Evolutionary conservation across 2,113 vertebrate genomes (phyloP), one percentile per base, ranked within the genome.

Genomic region (Vidua chalybeata): DNA sequence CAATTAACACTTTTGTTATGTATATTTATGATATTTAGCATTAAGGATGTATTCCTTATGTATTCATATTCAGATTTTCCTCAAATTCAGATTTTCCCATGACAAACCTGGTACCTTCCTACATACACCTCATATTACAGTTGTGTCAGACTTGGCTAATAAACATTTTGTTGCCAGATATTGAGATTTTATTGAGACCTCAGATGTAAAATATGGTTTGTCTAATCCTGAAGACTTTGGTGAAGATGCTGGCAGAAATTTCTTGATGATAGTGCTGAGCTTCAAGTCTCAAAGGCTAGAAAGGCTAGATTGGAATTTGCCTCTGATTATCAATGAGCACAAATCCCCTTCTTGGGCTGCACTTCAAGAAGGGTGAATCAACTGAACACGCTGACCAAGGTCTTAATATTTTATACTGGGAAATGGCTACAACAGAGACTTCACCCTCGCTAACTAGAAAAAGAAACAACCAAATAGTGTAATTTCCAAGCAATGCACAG

Each of bases 51-150:
- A 26, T 56, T 39, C 26, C 17, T 55, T 41, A 33, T 4, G 11
- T 2, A 26, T 11, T 21, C 3, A 4, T 9, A 39, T 35, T 79
- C 39, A 31, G n/a, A 64, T 68, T 62, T 74, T 31, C 11, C 63
- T 61, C 22, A 6, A 71, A 63, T 66, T 75, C 7, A 41, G 14
- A n/a, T 64, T 41, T 80, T 45, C 24, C 13, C 6, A 28, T 6
- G 11, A 13, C 3, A 48, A 94, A 63, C 6, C 26, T 14, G 11
- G 23, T 17, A 62, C 19, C 6, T n/a, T 66, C 21, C 54, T 18
- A n/a, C 1, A 7, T 10, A 35, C 5, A 52, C 1, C 6, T 43
- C 13, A 0, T n/a, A 46, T 41, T 41, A 54, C 45, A 89, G 7
- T 73, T 67, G 27, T 8, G 7, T 30, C 54, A 76, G 30, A 33